phyloP scores from a whole-genome alignment of 2,797 vertebrate species.

The Vireo griseus region DNA sequence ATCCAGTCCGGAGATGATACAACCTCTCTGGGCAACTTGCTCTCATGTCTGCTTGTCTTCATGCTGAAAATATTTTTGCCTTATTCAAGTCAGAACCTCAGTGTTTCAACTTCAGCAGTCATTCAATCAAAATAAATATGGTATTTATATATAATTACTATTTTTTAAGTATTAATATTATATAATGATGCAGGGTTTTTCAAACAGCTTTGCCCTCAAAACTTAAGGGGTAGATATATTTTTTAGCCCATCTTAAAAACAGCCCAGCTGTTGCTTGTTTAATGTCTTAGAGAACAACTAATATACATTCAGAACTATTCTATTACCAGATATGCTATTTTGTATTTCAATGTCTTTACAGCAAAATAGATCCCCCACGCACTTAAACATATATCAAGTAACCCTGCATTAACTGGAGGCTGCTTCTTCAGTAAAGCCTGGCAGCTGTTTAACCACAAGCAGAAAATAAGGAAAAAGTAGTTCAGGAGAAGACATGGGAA shows the following conservation, averaged over 20 bases:
- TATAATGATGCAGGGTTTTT: neutral
- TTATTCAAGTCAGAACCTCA: neutral
- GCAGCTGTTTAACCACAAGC: conserved; percentile 6
- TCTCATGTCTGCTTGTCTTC: neutral
- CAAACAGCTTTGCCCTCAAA: neutral
- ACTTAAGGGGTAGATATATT: neutral
- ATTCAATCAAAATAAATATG: neutral
- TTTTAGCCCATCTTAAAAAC: neutral
- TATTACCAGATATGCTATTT: neutral
- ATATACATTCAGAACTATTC: neutral
- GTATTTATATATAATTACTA: neutral
- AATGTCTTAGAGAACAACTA: neutral
- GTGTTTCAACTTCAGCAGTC: neutral
- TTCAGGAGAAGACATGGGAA: neutral
- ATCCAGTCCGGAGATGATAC: neutral
- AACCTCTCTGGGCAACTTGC: neutral
- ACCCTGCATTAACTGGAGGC: neutral
- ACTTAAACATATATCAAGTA: neutral
- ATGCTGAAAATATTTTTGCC: neutral
- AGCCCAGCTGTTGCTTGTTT: neutral
- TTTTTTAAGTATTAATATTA: neutral
- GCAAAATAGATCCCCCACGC: neutral
- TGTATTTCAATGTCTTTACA: neutral
- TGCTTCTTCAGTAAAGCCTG: neutral
- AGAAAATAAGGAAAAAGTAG: neutral